Base-by-base conservation (phyloP, 2,113 vertebrate species). In the Micronisus gabar region DNA sequence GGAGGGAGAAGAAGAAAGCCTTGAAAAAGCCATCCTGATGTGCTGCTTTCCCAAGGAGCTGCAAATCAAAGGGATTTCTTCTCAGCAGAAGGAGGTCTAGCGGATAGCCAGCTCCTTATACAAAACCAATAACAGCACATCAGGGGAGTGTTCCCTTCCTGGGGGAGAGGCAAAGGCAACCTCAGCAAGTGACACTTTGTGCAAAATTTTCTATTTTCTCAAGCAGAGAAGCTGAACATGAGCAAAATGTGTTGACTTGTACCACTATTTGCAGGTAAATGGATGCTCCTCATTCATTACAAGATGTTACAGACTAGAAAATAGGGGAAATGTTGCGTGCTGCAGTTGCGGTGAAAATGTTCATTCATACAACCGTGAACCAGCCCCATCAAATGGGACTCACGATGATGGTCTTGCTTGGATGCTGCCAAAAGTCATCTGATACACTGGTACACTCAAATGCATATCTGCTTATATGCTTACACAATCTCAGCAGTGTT, bases 401-500 rank as follows among this genome's bases (percentile, higher is more conserved):
- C 41, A 34, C 0, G 2, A 27, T 40, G 36, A 23, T 1, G 0
- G 45, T 40, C 36, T 38, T 29, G 32, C 32, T 11, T 45, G 62
- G 32, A 62, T 58, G 48, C 81, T 75, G 86, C 34, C 32, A 10
- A 63, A 80, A 70, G 32, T 38, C 26, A 36, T 30, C 36, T 1
- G 7, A 30, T 29, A 56, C 43, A 10, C 47, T 38, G 67, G 14
- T 34, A 45, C 10, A 17, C 12, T 10, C 29, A 34, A 2, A 45
- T 7, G 29, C 15, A 2, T 7, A 7, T 23, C 55, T 55, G 12
- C 40, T 74, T 7, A 4, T 56, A 29, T 25, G 50, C 19, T 58
- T 55, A 56, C 27, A 34, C 36, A 34, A 4, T 10, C 43, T 58
- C 7, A 6, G 9, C 47, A 29, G 76, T 4, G 40, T 41, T 32